Base-by-base conservation (phyloP, 2,888 invertebrate species). In the Sclerodermus sp. region DNA sequence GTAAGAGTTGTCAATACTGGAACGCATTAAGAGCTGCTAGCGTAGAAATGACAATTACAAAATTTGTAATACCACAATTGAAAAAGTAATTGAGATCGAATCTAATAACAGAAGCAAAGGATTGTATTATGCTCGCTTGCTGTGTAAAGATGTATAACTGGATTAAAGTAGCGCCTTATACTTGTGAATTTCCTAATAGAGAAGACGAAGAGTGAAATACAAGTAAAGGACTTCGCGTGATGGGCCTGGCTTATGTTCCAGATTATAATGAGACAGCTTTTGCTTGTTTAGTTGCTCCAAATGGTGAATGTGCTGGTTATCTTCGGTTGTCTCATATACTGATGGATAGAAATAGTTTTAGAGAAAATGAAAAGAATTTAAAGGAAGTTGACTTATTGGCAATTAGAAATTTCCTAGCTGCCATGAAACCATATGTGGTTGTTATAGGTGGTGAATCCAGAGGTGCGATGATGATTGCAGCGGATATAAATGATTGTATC, bases 1-100 rank as follows among this genome's bases (percentile, higher is more conserved):
- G 94, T 63, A 91, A 91, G 62, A 88, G 88, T 59, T 94, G 94
- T 0, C 90, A 96, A 74, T 94, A 95, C 64, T 99, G 99, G 99
- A 99, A 99, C 79, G 85, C 87, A 1, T 75, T 96, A 43, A 83
- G 99, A 36, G 87, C 87, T 1, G 90, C 92, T 67, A 93, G 95
- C 47, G 90, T 98, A 0, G 91, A 93, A 66, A 81, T 92, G 53
- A 96, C 97, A 0, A 82, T 97, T 43, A 89, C 84, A 16, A 88
- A 90, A 71, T 89, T 96, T 76, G 86, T 99, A 3, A 87, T 95
- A 71, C 97, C 97, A 0, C 91, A 93, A 71, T 81, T 99, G 61
- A 84, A 90, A 53, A 87, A 92, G 58, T 98, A 99, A 77, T 78
- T 99, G 6, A 86, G 87, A 47, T 83, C 88, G 0, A 85, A 88